phyloP scores from a whole-genome alignment of 2,113 vertebrate genomes.

The Ceyx melanurus region DNA sequence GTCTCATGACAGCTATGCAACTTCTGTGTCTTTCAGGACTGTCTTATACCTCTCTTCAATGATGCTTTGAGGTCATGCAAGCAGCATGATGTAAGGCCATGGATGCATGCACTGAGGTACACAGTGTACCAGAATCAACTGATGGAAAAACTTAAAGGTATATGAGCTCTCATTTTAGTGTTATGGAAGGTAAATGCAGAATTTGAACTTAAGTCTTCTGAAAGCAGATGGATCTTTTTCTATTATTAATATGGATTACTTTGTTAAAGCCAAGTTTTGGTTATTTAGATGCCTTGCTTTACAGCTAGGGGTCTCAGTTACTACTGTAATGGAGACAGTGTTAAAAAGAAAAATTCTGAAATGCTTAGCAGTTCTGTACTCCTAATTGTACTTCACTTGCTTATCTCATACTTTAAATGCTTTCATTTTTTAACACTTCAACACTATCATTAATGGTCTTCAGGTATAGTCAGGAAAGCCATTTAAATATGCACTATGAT shows the following conservation, averaged over 20 bases:
- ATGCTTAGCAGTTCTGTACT: neutral
- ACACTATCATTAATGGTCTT: neutral
- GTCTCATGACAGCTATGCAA: neutral
- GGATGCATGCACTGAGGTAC: conserved; percentile 93
- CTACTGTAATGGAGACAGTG: neutral
- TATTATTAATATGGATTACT: neutral
- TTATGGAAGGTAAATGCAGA: neutral
- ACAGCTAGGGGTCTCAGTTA: neutral
- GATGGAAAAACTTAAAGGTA: conserved; percentile 89
- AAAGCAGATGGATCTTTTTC: neutral
- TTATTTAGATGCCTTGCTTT: neutral
- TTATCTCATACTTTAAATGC: neutral
- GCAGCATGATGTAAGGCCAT: conserved; percentile 93
- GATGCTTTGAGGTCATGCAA: conserved; percentile 92
- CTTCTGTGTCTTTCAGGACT: conserved; percentile 80
- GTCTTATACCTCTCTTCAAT: conserved; percentile 90
- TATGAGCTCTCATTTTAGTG: neutral
- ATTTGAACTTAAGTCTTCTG: neutral
- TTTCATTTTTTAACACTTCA: neutral
- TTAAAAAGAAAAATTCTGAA: neutral
- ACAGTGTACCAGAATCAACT: conserved; percentile 89
- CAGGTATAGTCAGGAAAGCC: neutral
- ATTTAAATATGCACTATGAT: neutral
- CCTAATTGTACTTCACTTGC: neutral
- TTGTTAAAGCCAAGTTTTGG: neutral